Evolutionary conservation across 2,113 vertebrate genomes (phyloP).

Genomic region (Chaenogobius annularis): DNA sequence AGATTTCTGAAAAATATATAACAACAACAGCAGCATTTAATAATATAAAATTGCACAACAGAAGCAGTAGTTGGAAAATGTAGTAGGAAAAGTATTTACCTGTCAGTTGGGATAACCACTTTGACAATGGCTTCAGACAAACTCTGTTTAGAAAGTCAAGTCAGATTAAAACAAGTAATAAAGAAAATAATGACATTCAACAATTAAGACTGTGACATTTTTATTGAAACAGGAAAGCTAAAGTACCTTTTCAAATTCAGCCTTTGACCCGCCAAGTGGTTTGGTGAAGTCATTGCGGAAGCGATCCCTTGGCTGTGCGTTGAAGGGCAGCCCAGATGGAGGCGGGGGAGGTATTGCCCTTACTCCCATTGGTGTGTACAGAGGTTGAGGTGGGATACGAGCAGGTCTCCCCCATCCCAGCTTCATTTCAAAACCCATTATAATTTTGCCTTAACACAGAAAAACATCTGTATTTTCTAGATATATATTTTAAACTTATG

Average conservation of each 20-base stretch:
- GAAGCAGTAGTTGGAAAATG: conserved; percentile 54
- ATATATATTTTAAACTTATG: neutral
- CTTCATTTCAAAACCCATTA: conserved; percentile 85
- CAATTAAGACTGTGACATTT: conserved; percentile 7
- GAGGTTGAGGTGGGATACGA: conserved; percentile 79
- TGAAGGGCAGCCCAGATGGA: conserved; percentile 81
- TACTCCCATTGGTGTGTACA: conserved; percentile 79
- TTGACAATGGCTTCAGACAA: conserved; percentile 85
- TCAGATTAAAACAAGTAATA: conserved; percentile 49
- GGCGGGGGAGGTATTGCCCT: conserved; percentile 75
- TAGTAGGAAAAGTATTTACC: conserved; percentile 80
- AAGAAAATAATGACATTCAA: conserved; percentile 51
- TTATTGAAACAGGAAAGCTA: conserved; percentile 2
- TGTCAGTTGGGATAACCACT: conserved; percentile 86
- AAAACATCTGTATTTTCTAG: neutral
- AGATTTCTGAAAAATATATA: conserved; percentile 72
- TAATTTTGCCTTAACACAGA: conserved; percentile 72
- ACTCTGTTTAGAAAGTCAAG: conserved; percentile 85
- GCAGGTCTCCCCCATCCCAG: conserved; percentile 83
- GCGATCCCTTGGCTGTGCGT: conserved; percentile 79
- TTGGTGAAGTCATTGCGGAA: conserved; percentile 83
- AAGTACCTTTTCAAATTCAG: conserved; percentile 79
- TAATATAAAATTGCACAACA: conserved; percentile 1
- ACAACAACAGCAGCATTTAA: conserved; percentile 22
- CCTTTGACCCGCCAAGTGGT: conserved; percentile 70